A percentile compares a stretch with the other conserved stretches of the same genome.
Evolutionary conservation across 2,888 invertebrate genomes (phyloP).

Genomic region (Diaperis boleti): DNA sequence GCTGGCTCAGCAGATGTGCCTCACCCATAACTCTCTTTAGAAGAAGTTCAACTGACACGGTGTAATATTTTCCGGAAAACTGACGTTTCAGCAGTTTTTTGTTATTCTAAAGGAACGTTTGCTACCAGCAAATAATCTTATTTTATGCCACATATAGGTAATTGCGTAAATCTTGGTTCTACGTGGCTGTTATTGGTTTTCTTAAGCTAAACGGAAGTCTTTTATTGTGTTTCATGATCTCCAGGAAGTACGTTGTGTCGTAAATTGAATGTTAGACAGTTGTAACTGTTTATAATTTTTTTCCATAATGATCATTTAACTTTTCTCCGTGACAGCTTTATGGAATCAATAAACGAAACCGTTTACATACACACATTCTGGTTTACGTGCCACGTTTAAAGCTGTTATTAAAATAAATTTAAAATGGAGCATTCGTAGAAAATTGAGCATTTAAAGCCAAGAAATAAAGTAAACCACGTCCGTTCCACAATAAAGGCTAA

Average conservation of each 20-base stretch:
- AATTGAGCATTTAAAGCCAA: too few species aligned
- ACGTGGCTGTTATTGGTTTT: background rate
- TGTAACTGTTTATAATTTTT: constrained; percentile 9
- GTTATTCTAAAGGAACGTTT: constrained; percentile 34
- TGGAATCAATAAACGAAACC: constrained; percentile 2
- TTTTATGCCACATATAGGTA: constrained; percentile 8
- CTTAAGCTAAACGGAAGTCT: constrained; percentile 5
- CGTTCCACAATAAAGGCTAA: too few species aligned
- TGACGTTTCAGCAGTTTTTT: constrained; percentile 55
- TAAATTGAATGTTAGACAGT: constrained; percentile 20
- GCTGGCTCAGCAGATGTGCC: constrained; percentile 60
- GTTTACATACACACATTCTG: background rate
- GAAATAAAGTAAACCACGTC: too few species aligned
- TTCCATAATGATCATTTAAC: background rate
- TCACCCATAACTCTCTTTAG: constrained; percentile 60
- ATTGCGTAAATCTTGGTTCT: constrained; percentile 3
- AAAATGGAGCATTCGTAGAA: background rate
- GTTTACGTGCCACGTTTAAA: background rate
- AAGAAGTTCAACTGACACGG: constrained; percentile 58
- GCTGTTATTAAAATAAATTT: constrained; percentile 6
- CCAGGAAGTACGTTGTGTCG: constrained; percentile 8
- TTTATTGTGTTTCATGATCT: background rate
- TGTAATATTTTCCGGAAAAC: constrained; percentile 56
- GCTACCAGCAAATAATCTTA: constrained; percentile 28
- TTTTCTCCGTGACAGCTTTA: constrained; percentile 7